Evolutionary conservation across 2,797 vertebrate species (phyloP).

Genomic region (Ctenosaura bakeri): DNA sequence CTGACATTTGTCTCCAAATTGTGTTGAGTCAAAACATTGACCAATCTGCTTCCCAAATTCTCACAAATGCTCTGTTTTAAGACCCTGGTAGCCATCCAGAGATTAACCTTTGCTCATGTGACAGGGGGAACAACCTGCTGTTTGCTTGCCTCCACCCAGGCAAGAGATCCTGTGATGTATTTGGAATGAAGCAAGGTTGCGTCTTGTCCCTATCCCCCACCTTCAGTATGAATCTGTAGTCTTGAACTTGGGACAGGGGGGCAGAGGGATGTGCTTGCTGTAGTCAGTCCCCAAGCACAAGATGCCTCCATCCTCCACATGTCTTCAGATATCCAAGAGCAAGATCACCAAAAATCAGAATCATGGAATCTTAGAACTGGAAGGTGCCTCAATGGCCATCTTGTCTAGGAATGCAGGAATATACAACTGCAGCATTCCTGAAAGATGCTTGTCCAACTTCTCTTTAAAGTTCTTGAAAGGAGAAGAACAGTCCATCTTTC

Average conservation of each 20-base stretch:
- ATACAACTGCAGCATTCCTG: too few species aligned
- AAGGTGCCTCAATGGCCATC: too few species aligned
- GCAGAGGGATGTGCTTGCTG: neutral
- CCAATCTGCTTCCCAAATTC: neutral
- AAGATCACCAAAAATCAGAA: too few species aligned
- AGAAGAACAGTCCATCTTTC: too few species aligned
- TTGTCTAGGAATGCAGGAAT: too few species aligned
- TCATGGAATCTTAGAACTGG: too few species aligned
- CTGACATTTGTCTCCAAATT: neutral
- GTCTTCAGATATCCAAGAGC: neutral
- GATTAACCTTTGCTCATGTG: too few species aligned
- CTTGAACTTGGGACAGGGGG: too few species aligned
- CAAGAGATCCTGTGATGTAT: neutral
- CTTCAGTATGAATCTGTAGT: neutral
- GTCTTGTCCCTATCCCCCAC: neutral
- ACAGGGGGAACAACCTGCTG: neutral
- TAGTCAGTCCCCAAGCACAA: neutral
- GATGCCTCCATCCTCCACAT: too few species aligned
- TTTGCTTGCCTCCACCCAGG: neutral
- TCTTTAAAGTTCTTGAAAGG: too few species aligned
- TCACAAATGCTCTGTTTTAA: neutral
- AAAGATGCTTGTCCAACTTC: too few species aligned
- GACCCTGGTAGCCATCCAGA: neutral
- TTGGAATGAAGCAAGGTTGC: neutral
- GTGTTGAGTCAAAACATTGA: neutral